phyloP scores from a whole-genome alignment of 2,888 invertebrate species.

The Cyclophora albipunctata region DNA sequence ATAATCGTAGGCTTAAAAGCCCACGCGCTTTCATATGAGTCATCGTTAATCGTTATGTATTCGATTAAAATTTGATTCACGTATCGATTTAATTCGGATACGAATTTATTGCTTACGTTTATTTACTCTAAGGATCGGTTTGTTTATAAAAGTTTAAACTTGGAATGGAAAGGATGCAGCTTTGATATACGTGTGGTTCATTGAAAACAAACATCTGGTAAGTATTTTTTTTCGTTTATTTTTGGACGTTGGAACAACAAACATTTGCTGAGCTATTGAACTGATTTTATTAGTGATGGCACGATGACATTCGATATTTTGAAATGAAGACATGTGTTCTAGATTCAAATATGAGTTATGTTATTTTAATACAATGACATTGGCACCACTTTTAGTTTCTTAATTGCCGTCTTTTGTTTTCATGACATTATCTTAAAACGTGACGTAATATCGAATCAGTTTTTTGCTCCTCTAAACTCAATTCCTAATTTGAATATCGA shows the following conservation, averaged over 20 bases:
- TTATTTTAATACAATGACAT: too few species aligned
- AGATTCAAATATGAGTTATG: too few species aligned
- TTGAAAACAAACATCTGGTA: conserved; percentile 27
- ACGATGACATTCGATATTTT: too few species aligned
- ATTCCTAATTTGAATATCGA: conserved; percentile 14
- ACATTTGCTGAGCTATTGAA: too few species aligned
- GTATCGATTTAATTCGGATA: conserved; percentile 26
- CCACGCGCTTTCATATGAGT: conserved; percentile 40
- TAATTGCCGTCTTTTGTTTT: too few species aligned
- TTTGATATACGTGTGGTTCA: conserved; percentile 16
- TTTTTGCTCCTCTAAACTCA: conserved; percentile 14
- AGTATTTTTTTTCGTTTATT: conserved; percentile 9
- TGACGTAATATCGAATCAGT: neutral
- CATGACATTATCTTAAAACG: too few species aligned
- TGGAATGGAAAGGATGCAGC: too few species aligned
- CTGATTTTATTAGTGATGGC: too few species aligned
- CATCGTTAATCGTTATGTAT: conserved; percentile 25
- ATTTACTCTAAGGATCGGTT: conserved; percentile 35
- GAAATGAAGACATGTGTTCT: too few species aligned
- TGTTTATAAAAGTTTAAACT: conserved; percentile 20
- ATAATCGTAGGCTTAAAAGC: conserved; percentile 41
- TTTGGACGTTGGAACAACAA: neutral
- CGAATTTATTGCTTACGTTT: conserved; percentile 35
- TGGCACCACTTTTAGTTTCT: too few species aligned
- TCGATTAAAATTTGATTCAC: conserved; percentile 37